Evolutionary conservation across 2,888 invertebrate species (phyloP).

Genomic region (Cerastis rubricosa): DNA sequence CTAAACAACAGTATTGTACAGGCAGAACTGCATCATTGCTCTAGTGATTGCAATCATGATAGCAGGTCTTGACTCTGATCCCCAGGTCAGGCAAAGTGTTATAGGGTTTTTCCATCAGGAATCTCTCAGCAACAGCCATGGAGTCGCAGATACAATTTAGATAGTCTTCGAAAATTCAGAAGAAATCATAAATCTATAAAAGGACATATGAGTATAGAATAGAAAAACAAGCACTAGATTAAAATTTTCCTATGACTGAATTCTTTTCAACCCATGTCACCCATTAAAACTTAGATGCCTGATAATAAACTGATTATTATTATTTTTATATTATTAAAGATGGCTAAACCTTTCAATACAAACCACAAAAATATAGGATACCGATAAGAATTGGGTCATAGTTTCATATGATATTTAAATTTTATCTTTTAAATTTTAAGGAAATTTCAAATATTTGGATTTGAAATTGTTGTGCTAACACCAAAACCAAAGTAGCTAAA

Average conservation of each 20-base stretch:
- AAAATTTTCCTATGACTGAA: not conserved
- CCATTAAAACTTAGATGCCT: no score
- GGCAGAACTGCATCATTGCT: not conserved
- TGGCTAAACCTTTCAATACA: not conserved
- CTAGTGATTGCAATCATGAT: no score
- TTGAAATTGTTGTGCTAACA: not conserved
- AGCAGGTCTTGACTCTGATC: no score
- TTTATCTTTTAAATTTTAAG: not conserved
- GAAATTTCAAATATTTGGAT: not conserved
- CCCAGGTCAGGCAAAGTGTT: no score
- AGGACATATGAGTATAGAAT: not conserved
- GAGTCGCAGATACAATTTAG: not conserved
- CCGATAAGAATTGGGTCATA: slow-evolving; percentile 5
- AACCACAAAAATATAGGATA: not conserved
- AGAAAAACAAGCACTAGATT: not conserved
- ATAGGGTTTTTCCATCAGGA: no score
- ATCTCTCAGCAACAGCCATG: no score
- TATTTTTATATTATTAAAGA: no score
- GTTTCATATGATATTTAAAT: not conserved
- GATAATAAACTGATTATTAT: no score
- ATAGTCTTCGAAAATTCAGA: not conserved
- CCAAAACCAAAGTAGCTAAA: not conserved
- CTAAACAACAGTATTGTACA: not conserved
- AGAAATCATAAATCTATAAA: no score
- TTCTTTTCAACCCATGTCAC: not conserved